Evolutionary conservation across 2,888 invertebrate species (phyloP).

Genomic region (Dicyrtoma fusca): DNA sequence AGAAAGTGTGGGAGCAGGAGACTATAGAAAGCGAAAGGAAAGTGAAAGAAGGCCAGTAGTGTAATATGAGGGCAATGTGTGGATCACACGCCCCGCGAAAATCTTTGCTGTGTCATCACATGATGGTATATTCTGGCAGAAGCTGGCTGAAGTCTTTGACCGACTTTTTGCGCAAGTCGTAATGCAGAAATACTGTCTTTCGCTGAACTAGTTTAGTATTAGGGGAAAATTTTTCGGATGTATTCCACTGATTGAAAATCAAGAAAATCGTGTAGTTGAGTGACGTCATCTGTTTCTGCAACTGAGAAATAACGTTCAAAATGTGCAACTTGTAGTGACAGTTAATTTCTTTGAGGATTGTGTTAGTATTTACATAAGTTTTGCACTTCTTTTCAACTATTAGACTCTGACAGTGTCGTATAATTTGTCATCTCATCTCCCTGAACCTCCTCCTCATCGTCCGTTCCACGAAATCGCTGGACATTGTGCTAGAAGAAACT

Average conservation of each 20-base stretch:
- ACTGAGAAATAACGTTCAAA: constrained; percentile 1
- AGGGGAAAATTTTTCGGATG: constrained; percentile 23
- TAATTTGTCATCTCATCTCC: background rate
- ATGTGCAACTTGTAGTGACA: constrained; percentile 2
- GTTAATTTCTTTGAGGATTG: background rate
- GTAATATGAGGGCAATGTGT: constrained; percentile 4
- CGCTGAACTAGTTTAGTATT: constrained; percentile 25
- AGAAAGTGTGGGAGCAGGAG: background rate
- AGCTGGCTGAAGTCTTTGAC: constrained; percentile 13
- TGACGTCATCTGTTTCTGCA: constrained; percentile 24
- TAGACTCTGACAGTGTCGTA: background rate
- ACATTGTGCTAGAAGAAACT: background rate
- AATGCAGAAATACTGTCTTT: background rate
- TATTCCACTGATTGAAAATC: constrained; percentile 30
- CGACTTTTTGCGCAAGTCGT: constrained; percentile 31
- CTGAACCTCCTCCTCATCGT: background rate
- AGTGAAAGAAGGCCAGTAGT: background rate
- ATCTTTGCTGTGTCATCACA: constrained; percentile 32
- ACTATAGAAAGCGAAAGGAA: constrained; percentile 5
- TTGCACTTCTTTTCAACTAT: background rate
- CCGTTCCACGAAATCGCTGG: background rate
- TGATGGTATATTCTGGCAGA: background rate
- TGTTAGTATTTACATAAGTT: background rate
- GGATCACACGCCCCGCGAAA: constrained; percentile 25
- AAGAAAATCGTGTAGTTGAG: constrained; percentile 12